Base-by-base conservation (phyloP, 2,797 vertebrate genomes). In the Valencia hispanica region DNA sequence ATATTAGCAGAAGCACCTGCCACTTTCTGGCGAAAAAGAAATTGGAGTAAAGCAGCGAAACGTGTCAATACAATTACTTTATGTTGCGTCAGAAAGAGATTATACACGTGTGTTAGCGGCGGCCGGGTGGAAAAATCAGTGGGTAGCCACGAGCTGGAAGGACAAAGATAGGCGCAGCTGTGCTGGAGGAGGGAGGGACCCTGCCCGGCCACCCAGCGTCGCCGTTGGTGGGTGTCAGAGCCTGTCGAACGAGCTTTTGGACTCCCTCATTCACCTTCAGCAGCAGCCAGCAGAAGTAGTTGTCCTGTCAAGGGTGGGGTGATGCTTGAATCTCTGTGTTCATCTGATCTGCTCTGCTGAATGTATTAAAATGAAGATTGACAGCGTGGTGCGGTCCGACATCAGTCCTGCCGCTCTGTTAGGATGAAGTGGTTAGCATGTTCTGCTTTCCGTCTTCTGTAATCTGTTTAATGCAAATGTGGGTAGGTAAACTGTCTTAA, bases 251-350 rank as follows among this genome's bases (percentile, higher is more conserved):
- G 83, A 92, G 92, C 87, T 80, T 87, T 75, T 83, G 86, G 90
- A 87, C 88, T 92, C 88, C 77, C 87, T 79, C 91, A 78, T 93
- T 94, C 94, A 95, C 94, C 94, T 95, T 94, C 93, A 95, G 89
- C 93, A 78, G 85, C 86, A 79, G 81, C 83, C 88, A 86, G 75
- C 65, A 87, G 87, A 91, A 89, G 90, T 91, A 91, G 88, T 88
- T 88, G 90, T 90, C 86, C 88, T 89, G 87, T 88, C 82, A 88
- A 91, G 92, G 93, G 91, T 93, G 92, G 89, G 91, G 91, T 92
- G 90, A 90, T 87, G 83, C 80, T 76, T 69, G 41, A 65, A 81
- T 80, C 79, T 75, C 70, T 77, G 77, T 82, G 76, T 77, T 81
- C 73, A 43, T 61, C 79, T 76, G 83, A 61, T 86, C 72, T 80